A percentile compares a stretch with the other conserved stretches of the same genome.
Evolutionary conservation across 1,140 invertebrate species (phyloP).

Genomic region (Metaphire vulgaris): DNA sequence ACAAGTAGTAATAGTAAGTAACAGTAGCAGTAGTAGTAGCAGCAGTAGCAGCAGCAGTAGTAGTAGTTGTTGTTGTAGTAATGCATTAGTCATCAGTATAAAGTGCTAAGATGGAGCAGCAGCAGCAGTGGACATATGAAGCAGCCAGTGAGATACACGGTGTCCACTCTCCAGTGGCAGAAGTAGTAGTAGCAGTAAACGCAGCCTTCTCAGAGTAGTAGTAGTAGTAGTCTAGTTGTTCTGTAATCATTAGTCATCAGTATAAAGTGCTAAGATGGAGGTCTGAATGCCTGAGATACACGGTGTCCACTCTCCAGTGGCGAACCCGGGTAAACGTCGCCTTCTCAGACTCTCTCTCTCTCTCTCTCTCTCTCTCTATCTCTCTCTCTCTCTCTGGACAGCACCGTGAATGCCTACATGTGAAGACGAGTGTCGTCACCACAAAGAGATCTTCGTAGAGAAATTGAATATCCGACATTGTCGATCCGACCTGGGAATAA

Average conservation of each 20-base stretch:
- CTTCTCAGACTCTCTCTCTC: no score
- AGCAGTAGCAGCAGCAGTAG: no score
- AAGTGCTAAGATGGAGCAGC: neutral
- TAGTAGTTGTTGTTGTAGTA: neutral
- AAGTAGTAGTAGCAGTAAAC: no score
- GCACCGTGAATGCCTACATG: slow-evolving; percentile 50
- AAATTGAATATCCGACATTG: slow-evolving; percentile 59
- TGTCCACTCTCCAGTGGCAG: neutral
- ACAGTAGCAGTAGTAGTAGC: no score
- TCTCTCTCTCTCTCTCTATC: no score
- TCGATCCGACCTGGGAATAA: slow-evolving; percentile 47
- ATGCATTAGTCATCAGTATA: neutral
- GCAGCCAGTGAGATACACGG: neutral
- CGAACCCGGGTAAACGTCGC: neutral
- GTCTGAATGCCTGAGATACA: neutral
- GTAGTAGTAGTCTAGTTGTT: neutral
- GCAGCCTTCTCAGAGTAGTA: no score
- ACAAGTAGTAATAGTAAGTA: no score
- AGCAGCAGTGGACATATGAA: no score
- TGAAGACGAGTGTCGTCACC: slow-evolving; percentile 58
- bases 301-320: neutral
- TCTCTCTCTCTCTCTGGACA: no score
- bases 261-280: neutral
- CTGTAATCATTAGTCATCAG: neutral
- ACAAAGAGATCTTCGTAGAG: slow-evolving; percentile 62